A percentile compares a stretch with the other conserved stretches of the same genome.
Evolutionary conservation across 2,888 invertebrate genomes (phyloP).

Genomic region (Campopleginae sp.): DNA sequence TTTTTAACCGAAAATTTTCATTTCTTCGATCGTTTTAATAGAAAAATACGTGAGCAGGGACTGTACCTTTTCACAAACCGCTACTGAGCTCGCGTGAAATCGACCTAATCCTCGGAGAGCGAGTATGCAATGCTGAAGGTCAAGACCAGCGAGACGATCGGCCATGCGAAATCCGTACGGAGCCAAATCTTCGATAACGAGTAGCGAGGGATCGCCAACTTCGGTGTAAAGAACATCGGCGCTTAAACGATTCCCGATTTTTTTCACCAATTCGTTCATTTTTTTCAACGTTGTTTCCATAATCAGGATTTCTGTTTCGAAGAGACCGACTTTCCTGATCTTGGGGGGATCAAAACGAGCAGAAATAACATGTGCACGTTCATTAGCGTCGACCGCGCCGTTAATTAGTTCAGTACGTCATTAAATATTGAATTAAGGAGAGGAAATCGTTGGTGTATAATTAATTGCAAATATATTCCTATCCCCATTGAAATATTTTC

Average conservation of each 20-base stretch:
- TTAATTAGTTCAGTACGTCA: neutral
- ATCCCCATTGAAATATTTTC: no score
- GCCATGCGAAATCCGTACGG: slow-evolving; percentile 85
- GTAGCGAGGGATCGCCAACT: slow-evolving; percentile 78
- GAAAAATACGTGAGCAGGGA: neutral
- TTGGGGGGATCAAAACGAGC: slow-evolving; percentile 54
- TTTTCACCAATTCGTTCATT: slow-evolving; percentile 76
- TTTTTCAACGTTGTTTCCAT: slow-evolving; percentile 77
- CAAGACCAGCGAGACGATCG: slow-evolving; percentile 85
- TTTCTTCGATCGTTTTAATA: neutral
- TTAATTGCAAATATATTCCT: neutral
- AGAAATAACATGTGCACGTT: slow-evolving; percentile 15
- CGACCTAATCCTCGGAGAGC: slow-evolving; percentile 85
- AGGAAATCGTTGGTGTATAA: neutral
- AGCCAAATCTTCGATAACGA: slow-evolving; percentile 86
- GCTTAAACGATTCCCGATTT: slow-evolving; percentile 71
- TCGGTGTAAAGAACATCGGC: slow-evolving; percentile 79
- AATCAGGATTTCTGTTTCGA: slow-evolving; percentile 78
- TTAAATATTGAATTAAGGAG: neutral
- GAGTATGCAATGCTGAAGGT: slow-evolving; percentile 85
- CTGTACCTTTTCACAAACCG: slow-evolving; percentile 85
- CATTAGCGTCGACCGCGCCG: neutral
- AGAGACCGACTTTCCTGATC: slow-evolving; percentile 74
- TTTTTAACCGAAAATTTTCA: no score
- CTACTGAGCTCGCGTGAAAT: slow-evolving; percentile 86